Conservation (phyloP, 2,113 vertebrate genomes). For the Uria aalge region DNA sequence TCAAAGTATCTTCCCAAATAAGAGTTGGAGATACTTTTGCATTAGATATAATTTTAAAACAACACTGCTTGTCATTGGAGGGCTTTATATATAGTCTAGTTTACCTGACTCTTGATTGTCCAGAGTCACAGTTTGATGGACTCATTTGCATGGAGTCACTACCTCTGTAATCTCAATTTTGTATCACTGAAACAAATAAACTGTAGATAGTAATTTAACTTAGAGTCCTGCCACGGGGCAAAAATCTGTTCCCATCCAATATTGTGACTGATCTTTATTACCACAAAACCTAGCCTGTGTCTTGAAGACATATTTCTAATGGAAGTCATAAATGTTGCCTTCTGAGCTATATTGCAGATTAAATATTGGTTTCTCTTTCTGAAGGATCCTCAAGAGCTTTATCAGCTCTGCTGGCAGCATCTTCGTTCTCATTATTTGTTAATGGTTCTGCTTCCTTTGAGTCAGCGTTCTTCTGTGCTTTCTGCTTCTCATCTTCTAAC, state of each 20-base stretch:
- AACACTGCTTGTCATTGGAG: background rate
- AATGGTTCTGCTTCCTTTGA: slow-evolving; percentile 70
- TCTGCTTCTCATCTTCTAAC: slow-evolving; percentile 71
- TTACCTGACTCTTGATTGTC: background rate
- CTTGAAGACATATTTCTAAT: slow-evolving; percentile 46
- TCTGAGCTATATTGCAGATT: slow-evolving; percentile 42
- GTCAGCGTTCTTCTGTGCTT: slow-evolving; percentile 58
- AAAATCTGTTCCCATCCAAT: slow-evolving; percentile 43
- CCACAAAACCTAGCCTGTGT: slow-evolving; percentile 42
- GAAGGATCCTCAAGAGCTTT: slow-evolving; percentile 66
- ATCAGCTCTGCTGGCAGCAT: slow-evolving; percentile 44
- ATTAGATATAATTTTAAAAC: background rate
- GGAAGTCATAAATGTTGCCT: slow-evolving; percentile 50
- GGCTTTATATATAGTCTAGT: background rate
- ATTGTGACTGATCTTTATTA: slow-evolving; percentile 43
- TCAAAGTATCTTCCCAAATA: background rate
- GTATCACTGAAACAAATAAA: slow-evolving; percentile 35
- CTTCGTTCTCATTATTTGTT: slow-evolving; percentile 64
- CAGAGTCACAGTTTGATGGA: background rate
- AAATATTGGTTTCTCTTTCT: slow-evolving; percentile 95
- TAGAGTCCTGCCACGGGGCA: background rate
- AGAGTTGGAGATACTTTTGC: background rate
- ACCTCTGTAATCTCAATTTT: background rate
- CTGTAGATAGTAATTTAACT: background rate
- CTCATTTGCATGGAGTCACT: background rate